phyloP scores from a whole-genome alignment of 2,113 vertebrate genomes.

The Phalacrocorax pelagicus region DNA sequence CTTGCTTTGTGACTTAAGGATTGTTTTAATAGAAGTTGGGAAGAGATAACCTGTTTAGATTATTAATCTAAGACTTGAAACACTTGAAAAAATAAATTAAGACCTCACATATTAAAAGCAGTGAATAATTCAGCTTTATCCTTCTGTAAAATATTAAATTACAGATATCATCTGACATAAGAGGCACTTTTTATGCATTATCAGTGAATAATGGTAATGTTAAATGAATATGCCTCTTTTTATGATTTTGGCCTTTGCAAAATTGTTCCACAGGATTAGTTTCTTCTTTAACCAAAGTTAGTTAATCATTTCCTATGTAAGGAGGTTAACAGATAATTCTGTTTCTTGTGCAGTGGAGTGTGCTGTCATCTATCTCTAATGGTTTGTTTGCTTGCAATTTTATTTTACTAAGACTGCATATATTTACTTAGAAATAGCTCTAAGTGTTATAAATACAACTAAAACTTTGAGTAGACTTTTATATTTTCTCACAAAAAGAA shows the following conservation, averaged over 20 bases:
- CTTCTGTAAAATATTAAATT: background rate
- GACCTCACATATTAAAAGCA: background rate
- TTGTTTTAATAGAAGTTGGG: background rate
- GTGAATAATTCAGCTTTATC: background rate
- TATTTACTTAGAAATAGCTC: background rate
- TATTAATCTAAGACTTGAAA: background rate
- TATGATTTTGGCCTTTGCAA: background rate
- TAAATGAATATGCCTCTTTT: background rate
- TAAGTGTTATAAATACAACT: background rate
- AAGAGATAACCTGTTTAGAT: background rate
- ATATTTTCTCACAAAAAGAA: background rate
- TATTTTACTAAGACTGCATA: background rate
- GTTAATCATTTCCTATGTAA: background rate
- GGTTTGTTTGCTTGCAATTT: background rate
- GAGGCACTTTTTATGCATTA: background rate
- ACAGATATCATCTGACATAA: background rate
- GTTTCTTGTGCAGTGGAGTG: background rate
- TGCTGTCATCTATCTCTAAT: background rate
- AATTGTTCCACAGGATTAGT: background rate
- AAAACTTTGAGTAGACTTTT: background rate
- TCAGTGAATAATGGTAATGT: background rate
- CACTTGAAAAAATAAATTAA: background rate
- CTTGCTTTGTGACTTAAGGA: background rate
- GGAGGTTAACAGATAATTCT: background rate
- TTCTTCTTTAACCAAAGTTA: background rate